These are phyloP conservation scores for Caenorhabditis brenneri DNA, from an alignment of 1,140 invertebrate species.

Conservation along the genomic window DNA sequence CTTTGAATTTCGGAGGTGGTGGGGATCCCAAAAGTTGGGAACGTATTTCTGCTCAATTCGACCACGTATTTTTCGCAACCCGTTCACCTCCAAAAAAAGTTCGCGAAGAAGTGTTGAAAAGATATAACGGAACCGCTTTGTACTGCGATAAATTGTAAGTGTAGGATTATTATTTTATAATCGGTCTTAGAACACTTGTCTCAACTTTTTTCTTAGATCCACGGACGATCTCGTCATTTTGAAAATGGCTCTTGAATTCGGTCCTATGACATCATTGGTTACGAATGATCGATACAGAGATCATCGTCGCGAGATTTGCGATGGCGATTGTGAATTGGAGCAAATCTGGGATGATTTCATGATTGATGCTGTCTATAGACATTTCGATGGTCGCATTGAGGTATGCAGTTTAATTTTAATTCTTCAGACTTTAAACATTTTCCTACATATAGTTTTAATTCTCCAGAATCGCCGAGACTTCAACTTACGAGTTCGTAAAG, in stretches of 20 bases:
- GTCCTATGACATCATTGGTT: background rate
- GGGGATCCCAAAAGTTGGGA: background rate
- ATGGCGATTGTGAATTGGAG: background rate
- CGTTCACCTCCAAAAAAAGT: background rate
- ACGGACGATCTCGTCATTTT: background rate
- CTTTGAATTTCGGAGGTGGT: background rate
- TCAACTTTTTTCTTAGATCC: no score
- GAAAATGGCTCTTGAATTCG: background rate
- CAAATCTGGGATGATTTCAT: slow-evolving; percentile 7
- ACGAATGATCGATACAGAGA: slow-evolving; percentile 1
- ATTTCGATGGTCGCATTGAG: background rate
- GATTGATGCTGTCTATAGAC: background rate
- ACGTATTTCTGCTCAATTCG: background rate
- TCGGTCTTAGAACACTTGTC: background rate
- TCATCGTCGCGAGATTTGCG: background rate
- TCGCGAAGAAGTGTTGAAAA: background rate
- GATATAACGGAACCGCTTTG: background rate
- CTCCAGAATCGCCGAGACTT: background rate
- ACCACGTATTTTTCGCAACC: background rate
- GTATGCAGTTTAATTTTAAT: no score
- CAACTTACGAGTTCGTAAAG: background rate
- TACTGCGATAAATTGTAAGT: slow-evolving; percentile 24
- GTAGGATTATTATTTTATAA: background rate
- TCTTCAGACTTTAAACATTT: no score
- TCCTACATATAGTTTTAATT: background rate